These are phyloP conservation scores for Lysandra coridon DNA, from an alignment of 2,888 invertebrate genomes.

Conservation along the genomic window DNA sequence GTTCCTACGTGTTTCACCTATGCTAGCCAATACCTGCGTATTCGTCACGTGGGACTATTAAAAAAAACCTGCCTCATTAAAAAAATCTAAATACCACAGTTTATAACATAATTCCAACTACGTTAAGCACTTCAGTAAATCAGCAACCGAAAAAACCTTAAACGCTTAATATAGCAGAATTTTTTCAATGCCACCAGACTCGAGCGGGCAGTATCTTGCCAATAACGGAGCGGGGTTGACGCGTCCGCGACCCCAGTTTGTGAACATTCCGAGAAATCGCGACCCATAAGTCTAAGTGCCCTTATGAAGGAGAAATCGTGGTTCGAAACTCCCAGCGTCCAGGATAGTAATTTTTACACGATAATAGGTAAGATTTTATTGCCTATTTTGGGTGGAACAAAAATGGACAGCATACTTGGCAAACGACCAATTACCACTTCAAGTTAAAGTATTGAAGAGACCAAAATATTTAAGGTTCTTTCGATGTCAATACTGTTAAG, in stretches of 20 bases:
- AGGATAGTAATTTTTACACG: conserved; percentile 71
- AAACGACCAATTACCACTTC: conserved; percentile 9
- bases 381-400: background rate
- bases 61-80: background rate
- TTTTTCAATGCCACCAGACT: conserved; percentile 60
- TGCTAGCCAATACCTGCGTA: background rate
- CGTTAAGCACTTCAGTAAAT: background rate
- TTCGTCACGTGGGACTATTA: background rate
- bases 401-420: conserved; percentile 15
- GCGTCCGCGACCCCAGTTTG: conserved; percentile 54
- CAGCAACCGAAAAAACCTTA: background rate
- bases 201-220: conserved; percentile 61
- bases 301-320: conserved; percentile 69
- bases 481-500: no score
- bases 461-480: background rate
- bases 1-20: background rate
- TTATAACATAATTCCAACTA: background rate
- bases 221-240: conserved; percentile 57
- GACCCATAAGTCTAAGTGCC: conserved; percentile 52
- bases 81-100: background rate
- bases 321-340: conserved; percentile 55
- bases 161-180: conserved; percentile 38
- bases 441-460: background rate
- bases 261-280: conserved; percentile 48
- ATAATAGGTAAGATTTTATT: conserved; percentile 55